phyloP scores from a whole-genome alignment of 1,140 invertebrate genomes.

The Brachionus asplanchnoidis region DNA sequence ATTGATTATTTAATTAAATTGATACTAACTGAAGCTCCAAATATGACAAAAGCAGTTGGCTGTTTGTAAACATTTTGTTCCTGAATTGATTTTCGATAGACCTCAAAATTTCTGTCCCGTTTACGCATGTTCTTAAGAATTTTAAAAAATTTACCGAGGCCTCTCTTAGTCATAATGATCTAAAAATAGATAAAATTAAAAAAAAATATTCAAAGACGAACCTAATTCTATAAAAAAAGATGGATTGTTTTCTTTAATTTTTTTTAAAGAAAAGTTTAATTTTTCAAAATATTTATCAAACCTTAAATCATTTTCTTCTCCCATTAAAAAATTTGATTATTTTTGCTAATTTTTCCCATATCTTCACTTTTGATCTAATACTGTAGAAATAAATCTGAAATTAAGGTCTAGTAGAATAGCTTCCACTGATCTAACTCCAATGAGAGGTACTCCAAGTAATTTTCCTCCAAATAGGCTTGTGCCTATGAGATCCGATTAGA shows the following conservation, averaged over 20 bases:
- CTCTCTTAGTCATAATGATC: not conserved
- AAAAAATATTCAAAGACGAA: too few species aligned
- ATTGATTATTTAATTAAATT: not conserved
- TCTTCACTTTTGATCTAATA: not conserved
- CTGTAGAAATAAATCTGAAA: not conserved
- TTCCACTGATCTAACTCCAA: not conserved
- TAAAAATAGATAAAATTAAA: not conserved
- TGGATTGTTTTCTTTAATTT: too few species aligned
- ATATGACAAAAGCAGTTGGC: slow-evolving; percentile 52
- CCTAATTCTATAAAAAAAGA: too few species aligned
- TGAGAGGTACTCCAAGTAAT: too few species aligned
- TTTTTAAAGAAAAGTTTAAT: not conserved
- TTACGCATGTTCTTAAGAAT: not conserved
- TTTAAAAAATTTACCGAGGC: not conserved
- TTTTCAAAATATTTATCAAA: not conserved
- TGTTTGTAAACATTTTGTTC: slow-evolving; percentile 45
- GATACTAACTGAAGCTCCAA: slow-evolving; percentile 54
- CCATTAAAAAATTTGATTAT: not conserved
- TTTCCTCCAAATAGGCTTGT: too few species aligned
- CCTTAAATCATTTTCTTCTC: not conserved
- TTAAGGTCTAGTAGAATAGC: not conserved
- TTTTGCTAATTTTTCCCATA: not conserved
- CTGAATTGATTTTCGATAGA: slow-evolving; percentile 3
- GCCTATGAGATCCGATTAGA: not conserved
- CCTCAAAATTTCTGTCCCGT: slow-evolving; percentile 16